Percentiles rank a stretch among this genome's conserved stretches.
Evolutionary conservation across 1,140 invertebrate species (phyloP).

Genomic region (Euura saliciscinereae): DNA sequence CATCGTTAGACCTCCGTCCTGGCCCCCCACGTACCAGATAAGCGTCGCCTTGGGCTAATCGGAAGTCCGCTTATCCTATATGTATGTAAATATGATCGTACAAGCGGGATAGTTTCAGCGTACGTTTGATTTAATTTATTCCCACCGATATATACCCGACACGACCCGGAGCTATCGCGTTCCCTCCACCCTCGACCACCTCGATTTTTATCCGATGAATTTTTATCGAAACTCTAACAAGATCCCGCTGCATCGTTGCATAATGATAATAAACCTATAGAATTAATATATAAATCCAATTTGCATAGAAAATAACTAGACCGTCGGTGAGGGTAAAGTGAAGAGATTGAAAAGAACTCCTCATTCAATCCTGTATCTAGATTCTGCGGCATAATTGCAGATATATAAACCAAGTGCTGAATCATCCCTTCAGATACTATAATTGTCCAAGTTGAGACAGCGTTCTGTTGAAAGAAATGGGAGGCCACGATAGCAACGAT

Average conservation of each 20-base stretch:
- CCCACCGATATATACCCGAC: neutral
- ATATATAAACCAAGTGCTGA: too few species aligned
- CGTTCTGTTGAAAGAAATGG: too few species aligned
- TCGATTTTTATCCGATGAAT: neutral
- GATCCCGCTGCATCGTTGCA: neutral
- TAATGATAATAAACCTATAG: neutral
- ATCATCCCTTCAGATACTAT: too few species aligned
- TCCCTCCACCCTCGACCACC: too few species aligned
- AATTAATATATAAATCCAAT: conserved; percentile 2
- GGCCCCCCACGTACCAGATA: neutral
- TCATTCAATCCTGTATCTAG: too few species aligned
- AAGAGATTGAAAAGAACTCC: too few species aligned
- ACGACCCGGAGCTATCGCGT: too few species aligned
- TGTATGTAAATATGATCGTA: neutral
- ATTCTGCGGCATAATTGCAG: too few species aligned
- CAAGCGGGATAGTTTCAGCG: neutral
- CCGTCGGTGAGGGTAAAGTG: too few species aligned
- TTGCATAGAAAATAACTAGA: neutral
- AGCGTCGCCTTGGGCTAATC: conserved; percentile 3
- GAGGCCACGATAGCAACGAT: too few species aligned
- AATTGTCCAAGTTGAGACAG: too few species aligned
- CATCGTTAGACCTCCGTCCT: conserved; percentile 1
- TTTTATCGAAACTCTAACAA: neutral
- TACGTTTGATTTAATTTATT: neutral
- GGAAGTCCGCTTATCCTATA: neutral